Conservation (phyloP, 2,113 vertebrate genomes). For the Mesoclemmys tuberculata region DNA sequence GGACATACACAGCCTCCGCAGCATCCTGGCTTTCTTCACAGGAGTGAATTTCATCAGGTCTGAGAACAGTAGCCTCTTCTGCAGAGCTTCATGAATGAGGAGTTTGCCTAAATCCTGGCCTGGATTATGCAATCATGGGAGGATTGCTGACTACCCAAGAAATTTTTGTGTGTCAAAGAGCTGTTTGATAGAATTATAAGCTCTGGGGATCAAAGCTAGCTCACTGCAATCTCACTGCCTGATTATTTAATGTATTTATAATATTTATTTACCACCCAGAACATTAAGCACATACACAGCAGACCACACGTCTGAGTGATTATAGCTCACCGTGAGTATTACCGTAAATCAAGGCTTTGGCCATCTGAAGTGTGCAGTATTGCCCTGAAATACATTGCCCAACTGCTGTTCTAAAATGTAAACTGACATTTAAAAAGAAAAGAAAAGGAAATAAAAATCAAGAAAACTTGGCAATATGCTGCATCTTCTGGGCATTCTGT, state of each 20-base stretch:
- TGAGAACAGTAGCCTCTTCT: neutral
- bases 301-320: neutral
- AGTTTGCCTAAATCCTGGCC: neutral
- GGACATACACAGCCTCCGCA: neutral
- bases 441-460: neutral
- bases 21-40: neutral
- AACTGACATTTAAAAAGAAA: neutral
- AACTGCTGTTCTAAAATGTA: neutral
- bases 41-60: neutral
- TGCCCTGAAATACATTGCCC: neutral
- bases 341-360: neutral
- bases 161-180: neutral
- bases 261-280: neutral
- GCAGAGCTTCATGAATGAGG: neutral
- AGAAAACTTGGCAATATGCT: neutral
- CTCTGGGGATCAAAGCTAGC: neutral
- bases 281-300: neutral
- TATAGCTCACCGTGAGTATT: neutral
- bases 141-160: neutral
- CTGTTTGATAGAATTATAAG: neutral
- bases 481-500: neutral
- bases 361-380: neutral
- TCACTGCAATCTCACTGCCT: neutral
- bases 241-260: neutral
- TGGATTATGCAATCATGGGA: neutral